Evolutionary conservation across 2,797 vertebrate genomes (phyloP).

Genomic region (Enteromius paludinosus): DNA sequence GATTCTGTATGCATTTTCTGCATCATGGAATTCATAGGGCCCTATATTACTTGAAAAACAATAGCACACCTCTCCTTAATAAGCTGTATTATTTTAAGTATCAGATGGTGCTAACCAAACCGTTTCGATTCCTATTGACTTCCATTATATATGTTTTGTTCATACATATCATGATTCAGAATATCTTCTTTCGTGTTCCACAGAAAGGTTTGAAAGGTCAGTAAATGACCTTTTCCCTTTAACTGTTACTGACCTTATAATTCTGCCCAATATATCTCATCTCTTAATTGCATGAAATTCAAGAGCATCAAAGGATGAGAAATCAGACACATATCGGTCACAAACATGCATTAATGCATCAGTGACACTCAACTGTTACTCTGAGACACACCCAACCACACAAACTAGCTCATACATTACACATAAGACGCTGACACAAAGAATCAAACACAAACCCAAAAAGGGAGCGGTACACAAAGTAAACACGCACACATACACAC

Average conservation of each 20-base stretch:
- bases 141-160: too few species aligned
- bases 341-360: background rate
- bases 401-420: constrained; percentile 18
- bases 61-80: background rate
- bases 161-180: background rate
- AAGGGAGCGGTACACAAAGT: constrained; percentile 1
- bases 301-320: constrained; percentile 7
- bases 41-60: background rate
- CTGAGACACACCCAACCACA: constrained; percentile 10
- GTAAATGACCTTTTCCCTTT: background rate
- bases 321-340: background rate
- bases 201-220: background rate
- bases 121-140: background rate
- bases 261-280: background rate
- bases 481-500: constrained; percentile 27
- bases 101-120: background rate
- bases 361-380: background rate
- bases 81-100: background rate
- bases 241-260: background rate
- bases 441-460: background rate
- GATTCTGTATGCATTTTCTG: background rate
- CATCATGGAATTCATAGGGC: background rate
- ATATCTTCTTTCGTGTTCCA: background rate
- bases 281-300: background rate
- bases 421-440: background rate